Base-by-base conservation (phyloP, 2,113 vertebrate species). In the Odontophorus gujanensis region DNA sequence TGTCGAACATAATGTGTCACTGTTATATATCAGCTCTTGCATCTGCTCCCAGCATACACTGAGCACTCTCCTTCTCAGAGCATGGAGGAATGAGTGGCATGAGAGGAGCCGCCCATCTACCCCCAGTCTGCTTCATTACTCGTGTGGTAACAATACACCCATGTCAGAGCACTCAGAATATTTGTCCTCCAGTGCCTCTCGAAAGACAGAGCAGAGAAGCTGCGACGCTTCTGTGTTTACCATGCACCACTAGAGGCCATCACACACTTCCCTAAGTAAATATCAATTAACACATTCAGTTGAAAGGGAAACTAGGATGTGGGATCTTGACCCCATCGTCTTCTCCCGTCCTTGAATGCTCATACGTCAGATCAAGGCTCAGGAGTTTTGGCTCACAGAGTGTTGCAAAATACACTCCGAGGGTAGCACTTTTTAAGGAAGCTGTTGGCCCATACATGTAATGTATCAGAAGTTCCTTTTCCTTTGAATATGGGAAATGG, bases 91-190 rank as follows among this genome's bases (percentile, higher is more conserved):
- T 63, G 30, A 34, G 18, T 69, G 77, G 58, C 85, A 11, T 38
- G 61, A 85, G 84, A 0, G 6, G 48, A 92, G 36, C 40, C 24
- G 26, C 81, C 66, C 2, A 7, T 69, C 97, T 97, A 87, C 94
- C 90, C 83, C 78, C 10, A 57, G 79, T n/a, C 91, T 95, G 95
- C 82, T 96, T 95, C 95, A 81, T 97, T 94, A 90, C 81, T 89
- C 81, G 4, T 32, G 48, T 0, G 4, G 75, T 92, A 92, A 90
- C 95, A 84, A 87, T 51, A 90, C 19, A 57, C 40, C 1, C 1
- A 43, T 92, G 95, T 92, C 93, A 93, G 67, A 55, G 55, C 74
- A 85, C 79, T 68, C 92, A 84, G 57, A 92, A 51, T 25, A 25
- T 68, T 68, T 62, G 75, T 73, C 59, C 81, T 63, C 34, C 51